Percentiles rank a stretch among this genome's conserved stretches.
These are phyloP conservation scores for Chrysocyon brachyurus DNA, from an alignment of 2,797 vertebrate genomes.

Conservation along the genomic window DNA sequence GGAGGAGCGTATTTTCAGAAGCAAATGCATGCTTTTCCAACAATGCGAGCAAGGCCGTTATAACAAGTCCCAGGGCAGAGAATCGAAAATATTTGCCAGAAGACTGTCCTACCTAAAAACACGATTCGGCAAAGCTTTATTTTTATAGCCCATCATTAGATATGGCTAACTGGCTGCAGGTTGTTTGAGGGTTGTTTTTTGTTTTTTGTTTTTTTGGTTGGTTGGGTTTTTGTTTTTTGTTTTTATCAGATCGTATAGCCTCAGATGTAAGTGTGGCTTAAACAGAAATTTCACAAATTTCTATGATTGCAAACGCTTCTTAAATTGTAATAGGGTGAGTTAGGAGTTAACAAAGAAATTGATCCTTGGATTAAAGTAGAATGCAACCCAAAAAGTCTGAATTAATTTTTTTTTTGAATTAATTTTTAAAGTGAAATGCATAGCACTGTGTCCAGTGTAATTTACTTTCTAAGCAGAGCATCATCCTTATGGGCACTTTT, in stretches of 20 bases:
- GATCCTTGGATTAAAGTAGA: background rate
- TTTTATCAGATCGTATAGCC: background rate
- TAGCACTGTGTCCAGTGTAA: background rate
- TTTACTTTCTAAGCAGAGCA: constrained; percentile 3
- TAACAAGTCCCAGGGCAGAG: background rate
- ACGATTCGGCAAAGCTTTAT: background rate
- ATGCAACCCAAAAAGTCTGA: background rate
- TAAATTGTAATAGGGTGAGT: background rate
- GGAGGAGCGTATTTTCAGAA: constrained; percentile 43
- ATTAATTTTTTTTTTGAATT: background rate
- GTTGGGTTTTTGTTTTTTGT: background rate
- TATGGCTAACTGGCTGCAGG: background rate
- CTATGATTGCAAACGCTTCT: background rate
- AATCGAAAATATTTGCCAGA: background rate
- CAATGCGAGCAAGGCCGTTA: background rate
- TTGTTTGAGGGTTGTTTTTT: background rate
- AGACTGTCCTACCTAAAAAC: background rate
- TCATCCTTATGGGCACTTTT: background rate
- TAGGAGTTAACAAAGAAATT: background rate
- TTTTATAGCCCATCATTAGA: constrained; percentile 44
- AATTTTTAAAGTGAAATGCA: constrained; percentile 50
- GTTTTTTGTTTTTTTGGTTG: background rate
- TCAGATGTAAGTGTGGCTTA: background rate
- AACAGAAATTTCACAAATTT: constrained; percentile 43
- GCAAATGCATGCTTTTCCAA: constrained; percentile 61